Evolutionary conservation across 2,888 invertebrate genomes (phyloP).

Genomic region (Odontothrips loti): DNA sequence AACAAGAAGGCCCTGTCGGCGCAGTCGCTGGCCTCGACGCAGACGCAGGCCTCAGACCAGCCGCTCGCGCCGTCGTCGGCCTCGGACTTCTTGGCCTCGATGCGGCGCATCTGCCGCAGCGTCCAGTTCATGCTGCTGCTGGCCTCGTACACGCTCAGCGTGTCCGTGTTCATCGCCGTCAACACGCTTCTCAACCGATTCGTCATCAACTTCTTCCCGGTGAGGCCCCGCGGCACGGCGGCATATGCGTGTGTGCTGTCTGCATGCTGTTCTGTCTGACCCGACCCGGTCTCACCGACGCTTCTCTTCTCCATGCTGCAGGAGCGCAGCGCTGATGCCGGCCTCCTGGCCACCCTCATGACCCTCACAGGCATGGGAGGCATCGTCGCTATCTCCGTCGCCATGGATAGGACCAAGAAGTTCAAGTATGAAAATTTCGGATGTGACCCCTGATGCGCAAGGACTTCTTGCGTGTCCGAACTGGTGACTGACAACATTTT

Average conservation of each 20-base stretch:
- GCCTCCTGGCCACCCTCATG: slow-evolving; percentile 7
- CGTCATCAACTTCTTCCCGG: slow-evolving; percentile 3
- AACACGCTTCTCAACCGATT: slow-evolving; percentile 4
- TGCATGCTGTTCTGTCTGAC: not conserved
- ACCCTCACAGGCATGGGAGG: not conserved
- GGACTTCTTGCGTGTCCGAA: no score
- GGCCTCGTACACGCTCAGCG: not conserved
- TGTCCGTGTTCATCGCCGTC: slow-evolving; percentile 10
- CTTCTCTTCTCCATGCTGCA: not conserved
- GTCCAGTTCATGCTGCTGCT: not conserved
- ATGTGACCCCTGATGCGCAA: no score
- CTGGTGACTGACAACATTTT: no score
- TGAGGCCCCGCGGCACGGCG: not conserved
- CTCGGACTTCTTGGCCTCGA: not conserved
- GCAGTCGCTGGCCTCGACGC: slow-evolving; percentile 9
- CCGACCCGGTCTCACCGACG: not conserved
- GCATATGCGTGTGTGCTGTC: not conserved
- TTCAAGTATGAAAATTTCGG: slow-evolving; percentile 2
- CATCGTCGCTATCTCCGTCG: not conserved
- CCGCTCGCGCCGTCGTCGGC: not conserved
- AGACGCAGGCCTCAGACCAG: slow-evolving; percentile 15
- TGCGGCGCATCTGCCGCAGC: slow-evolving; percentile 17
- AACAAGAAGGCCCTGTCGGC: not conserved
- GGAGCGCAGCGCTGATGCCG: not conserved
- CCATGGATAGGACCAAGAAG: not conserved